Evolutionary conservation across 2,888 invertebrate species (phyloP).

Genomic region (Volucella bombylans): DNA sequence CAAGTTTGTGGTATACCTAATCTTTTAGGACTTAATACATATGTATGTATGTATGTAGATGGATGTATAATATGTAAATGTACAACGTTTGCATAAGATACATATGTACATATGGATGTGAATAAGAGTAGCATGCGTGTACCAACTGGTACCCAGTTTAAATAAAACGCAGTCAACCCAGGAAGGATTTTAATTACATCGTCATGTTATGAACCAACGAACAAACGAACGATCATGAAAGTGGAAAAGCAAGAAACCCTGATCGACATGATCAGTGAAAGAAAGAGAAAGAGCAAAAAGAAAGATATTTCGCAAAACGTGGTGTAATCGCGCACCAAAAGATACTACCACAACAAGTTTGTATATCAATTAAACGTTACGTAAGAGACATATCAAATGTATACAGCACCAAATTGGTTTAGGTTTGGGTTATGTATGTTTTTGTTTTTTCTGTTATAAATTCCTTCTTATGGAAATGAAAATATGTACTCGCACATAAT

Average conservation of each 20-base stretch:
- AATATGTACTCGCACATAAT: not conserved
- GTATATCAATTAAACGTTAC: conserved; percentile 63
- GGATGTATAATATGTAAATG: conserved; percentile 18
- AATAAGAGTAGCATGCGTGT: conserved; percentile 7
- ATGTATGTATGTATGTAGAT: not conserved
- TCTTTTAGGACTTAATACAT: too few species aligned
- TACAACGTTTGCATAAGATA: conserved; percentile 14
- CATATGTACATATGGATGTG: not conserved
- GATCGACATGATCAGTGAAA: conserved; percentile 3
- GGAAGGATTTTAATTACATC: conserved; percentile 65
- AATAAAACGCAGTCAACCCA: conserved; percentile 19
- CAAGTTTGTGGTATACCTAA: conserved; percentile 27
- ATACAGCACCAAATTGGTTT: conserved; percentile 32
- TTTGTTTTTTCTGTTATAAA: conserved; percentile 13
- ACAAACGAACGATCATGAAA: conserved; percentile 29
- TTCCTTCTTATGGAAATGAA: not conserved
- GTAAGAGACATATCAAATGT: conserved; percentile 56
- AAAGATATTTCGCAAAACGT: conserved; percentile 32
- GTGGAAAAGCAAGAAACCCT: conserved; percentile 43
- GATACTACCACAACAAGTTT: conserved; percentile 54
- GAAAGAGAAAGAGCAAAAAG: conserved; percentile 7
- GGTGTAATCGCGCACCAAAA: conserved; percentile 44
- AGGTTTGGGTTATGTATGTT: conserved; percentile 26
- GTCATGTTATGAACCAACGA: conserved; percentile 53
- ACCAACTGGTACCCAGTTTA: conserved; percentile 16